phyloP scores from a whole-genome alignment of 2,797 vertebrate species.

The Periparus ater region DNA sequence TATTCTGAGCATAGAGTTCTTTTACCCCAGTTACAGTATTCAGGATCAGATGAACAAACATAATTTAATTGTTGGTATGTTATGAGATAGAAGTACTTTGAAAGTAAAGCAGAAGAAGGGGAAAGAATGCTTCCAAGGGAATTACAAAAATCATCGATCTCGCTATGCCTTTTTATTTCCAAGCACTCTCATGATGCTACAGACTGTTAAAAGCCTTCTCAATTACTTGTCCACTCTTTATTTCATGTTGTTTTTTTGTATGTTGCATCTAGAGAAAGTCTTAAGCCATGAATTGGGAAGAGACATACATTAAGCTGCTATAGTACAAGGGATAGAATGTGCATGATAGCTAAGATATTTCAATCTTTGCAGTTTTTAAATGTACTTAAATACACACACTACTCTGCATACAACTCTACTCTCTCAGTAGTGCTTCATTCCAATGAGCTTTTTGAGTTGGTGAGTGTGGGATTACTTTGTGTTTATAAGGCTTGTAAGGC shows the following conservation, averaged over 20 bases:
- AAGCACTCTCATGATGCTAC: not conserved
- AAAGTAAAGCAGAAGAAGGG: not conserved
- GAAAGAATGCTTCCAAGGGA: not conserved
- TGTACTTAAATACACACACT: not conserved
- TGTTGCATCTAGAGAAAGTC: not conserved
- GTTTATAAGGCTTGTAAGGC: not conserved
- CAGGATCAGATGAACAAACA: not conserved
- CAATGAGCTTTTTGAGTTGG: not conserved
- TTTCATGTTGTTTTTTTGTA: not conserved
- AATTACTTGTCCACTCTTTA: not conserved
- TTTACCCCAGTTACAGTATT: not conserved
- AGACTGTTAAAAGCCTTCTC: not conserved
- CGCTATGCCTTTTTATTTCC: not conserved
- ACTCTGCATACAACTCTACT: not conserved
- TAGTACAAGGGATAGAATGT: not conserved
- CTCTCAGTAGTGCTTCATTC: not conserved
- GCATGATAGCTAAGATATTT: not conserved
- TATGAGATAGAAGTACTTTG: not conserved
- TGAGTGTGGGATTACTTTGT: not conserved
- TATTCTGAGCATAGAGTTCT: not conserved
- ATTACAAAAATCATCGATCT: not conserved
- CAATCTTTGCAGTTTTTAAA: not conserved
- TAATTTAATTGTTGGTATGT: not conserved
- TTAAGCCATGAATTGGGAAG: not conserved
- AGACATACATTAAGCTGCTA: not conserved